Percentiles rank a stretch among this genome's conserved stretches.
Conservation (phyloP, 2,888 invertebrate genomes). For the Fissipunctia ypsillon region DNA sequence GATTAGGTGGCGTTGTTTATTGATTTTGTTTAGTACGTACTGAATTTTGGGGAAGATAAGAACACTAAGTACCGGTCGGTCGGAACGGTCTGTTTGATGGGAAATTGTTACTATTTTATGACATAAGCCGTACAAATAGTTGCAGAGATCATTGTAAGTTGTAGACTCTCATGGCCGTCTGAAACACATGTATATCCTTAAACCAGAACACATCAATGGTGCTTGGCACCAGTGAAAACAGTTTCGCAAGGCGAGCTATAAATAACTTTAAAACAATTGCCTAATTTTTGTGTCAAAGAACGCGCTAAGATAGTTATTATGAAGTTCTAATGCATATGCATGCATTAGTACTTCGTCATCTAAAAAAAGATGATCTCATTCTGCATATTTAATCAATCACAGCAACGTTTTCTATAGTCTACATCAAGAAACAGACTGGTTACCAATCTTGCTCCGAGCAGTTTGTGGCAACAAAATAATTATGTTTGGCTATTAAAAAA, state of each 20-base stretch:
- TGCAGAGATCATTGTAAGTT: not conserved
- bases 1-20: constrained; percentile 5
- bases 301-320: too few relatives aligned
- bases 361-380: not conserved
- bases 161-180: not conserved
- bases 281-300: too few relatives aligned
- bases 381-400: constrained; percentile 27
- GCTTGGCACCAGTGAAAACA: not conserved
- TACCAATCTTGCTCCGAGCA: constrained; percentile 17
- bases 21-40: not conserved
- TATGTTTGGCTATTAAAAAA: constrained; percentile 31
- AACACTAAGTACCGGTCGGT: too few relatives aligned
- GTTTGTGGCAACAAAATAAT: constrained; percentile 29
- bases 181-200: not conserved
- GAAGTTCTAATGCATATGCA: not conserved
- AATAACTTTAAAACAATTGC: too few relatives aligned
- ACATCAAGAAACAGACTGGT: not conserved
- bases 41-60: not conserved
- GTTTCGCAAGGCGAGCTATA: not conserved
- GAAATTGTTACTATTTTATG: not conserved
- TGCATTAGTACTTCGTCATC: not conserved
- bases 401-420: constrained; percentile 2
- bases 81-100: not conserved
- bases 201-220: not conserved
- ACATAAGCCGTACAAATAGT: not conserved